These are phyloP conservation scores for Carabus problematicus DNA, from an alignment of 2,888 invertebrate genomes.

Conservation along the genomic window DNA sequence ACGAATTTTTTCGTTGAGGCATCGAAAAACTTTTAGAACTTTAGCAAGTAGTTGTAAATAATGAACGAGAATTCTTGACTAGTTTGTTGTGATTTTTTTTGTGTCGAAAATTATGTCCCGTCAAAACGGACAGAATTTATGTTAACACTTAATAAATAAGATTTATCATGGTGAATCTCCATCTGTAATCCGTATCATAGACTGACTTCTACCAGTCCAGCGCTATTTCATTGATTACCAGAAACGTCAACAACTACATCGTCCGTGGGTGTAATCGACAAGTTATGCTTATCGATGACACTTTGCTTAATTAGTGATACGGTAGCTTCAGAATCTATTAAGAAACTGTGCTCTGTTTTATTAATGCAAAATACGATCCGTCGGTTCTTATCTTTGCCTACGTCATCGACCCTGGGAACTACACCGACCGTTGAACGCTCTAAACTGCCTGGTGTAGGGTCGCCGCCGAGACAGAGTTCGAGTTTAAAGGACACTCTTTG, in stretches of 20 bases:
- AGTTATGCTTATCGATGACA: not conserved
- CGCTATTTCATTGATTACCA: constrained; percentile 5
- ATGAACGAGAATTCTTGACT: no score
- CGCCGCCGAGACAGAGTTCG: not conserved
- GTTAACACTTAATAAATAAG: no score
- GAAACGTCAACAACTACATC: constrained; percentile 21
- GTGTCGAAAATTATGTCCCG: constrained; percentile 5
- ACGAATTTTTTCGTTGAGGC: no score
- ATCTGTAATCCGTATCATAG: no score
- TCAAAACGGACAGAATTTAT: constrained; percentile 22
- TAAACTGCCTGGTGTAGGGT: constrained; percentile 1
- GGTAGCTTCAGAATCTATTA: constrained; percentile 13
- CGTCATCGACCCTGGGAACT: no score
- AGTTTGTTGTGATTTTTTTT: no score
- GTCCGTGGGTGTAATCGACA: not conserved
- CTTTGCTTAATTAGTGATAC: constrained; percentile 8
- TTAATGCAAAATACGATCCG: not conserved
- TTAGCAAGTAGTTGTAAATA: no score
- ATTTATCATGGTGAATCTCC: no score
- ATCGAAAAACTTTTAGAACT: no score
- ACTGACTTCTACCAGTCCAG: not conserved
- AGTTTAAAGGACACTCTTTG: constrained; percentile 16
- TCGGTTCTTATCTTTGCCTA: no score
- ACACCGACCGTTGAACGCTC: no score
- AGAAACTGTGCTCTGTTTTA: not conserved